These are phyloP conservation scores for Cygnus atratus DNA, from an alignment of 2,113 vertebrate genomes.

Conservation along the genomic window DNA sequence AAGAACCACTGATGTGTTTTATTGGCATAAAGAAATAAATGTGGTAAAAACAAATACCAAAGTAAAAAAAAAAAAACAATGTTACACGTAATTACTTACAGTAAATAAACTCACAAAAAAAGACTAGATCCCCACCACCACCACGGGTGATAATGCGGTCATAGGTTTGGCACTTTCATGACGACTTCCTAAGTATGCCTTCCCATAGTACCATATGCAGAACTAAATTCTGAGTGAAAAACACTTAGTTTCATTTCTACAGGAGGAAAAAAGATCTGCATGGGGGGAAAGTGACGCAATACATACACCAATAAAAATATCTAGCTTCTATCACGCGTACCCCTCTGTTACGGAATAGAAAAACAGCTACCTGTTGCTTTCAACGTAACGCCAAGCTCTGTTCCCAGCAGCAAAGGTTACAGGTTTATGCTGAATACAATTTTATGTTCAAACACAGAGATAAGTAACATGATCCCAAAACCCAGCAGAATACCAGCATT, in stretches of 20 bases:
- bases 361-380: background rate
- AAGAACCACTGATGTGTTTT: background rate
- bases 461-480: slow-evolving; percentile 95
- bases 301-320: background rate
- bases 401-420: slow-evolving; percentile 64
- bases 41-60: no score
- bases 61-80: background rate
- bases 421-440: slow-evolving; percentile 90
- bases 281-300: no score
- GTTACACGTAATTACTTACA: background rate
- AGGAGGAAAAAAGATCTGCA: background rate
- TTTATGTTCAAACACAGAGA: slow-evolving; percentile 94
- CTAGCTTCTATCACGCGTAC: slow-evolving; percentile 18
- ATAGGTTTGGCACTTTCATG: slow-evolving; percentile 16
- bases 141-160: background rate
- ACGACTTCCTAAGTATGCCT: background rate
- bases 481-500: slow-evolving; percentile 96
- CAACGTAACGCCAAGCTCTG: slow-evolving; percentile 20
- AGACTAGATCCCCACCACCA: background rate
- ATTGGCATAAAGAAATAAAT: no score
- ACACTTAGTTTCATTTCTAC: background rate
- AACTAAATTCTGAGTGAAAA: background rate
- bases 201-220: slow-evolving; percentile 7
- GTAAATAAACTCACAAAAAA: slow-evolving; percentile 17
- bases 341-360: background rate